Conservation (phyloP, 2,797 vertebrate genomes). For the Sitta carolinensis region DNA sequence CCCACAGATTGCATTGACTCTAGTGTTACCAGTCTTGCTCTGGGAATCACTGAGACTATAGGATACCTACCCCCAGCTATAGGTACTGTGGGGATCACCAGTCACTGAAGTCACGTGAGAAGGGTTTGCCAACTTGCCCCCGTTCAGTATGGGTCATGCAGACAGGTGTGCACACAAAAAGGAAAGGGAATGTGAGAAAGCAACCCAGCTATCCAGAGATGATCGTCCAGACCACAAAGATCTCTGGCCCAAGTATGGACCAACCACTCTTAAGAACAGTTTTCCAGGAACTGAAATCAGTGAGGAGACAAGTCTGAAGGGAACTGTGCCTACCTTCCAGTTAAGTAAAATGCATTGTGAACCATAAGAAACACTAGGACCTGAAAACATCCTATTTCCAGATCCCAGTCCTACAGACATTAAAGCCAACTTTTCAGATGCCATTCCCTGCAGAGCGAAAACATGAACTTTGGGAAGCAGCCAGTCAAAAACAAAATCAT, state of each 20-base stretch:
- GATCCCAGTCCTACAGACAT: neutral
- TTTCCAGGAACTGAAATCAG: neutral
- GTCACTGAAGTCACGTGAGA: neutral
- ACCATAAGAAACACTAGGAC: neutral
- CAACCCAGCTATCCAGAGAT: neutral
- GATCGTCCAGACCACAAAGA: neutral
- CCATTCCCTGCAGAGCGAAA: fast-evolving
- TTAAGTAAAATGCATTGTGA: neutral
- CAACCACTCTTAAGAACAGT: neutral
- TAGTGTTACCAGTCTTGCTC: neutral
- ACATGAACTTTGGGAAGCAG: conserved; percentile 38
- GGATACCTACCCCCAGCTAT: neutral
- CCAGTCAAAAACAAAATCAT: conserved; percentile 45
- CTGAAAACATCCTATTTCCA: neutral
- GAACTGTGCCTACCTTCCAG: neutral
- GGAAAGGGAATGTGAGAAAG: neutral
- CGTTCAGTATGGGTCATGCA: fast-evolving
- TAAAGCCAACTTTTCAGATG: neutral
- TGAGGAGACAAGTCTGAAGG: neutral
- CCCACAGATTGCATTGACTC: neutral
- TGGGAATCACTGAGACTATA: neutral
- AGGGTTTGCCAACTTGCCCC: neutral
- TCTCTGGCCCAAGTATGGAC: neutral
- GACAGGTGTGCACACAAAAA: fast-evolving
- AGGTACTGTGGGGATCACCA: neutral